Base-by-base conservation (phyloP, 2,888 invertebrate species). In the Neria commutata region DNA sequence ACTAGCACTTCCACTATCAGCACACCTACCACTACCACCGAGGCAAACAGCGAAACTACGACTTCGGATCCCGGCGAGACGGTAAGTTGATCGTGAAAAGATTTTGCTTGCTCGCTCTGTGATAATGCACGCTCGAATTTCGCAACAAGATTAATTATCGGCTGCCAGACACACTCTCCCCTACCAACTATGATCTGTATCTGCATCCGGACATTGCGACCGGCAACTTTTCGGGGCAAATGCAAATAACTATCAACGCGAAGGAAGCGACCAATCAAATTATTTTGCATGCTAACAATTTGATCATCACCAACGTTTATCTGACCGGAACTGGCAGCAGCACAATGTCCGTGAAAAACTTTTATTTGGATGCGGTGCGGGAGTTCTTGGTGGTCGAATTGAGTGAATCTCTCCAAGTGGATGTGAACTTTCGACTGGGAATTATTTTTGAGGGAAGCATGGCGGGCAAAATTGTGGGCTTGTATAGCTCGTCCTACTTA, bases 401-500 rank as follows among this genome's bases (percentile, higher is more conserved):
- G 47, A 55, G 65, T 37, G 59, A 67, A n/a, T 17, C 66, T 11
- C 54, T 79, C n/a, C 21, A 33, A 0, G 65, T 60, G 1, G 67
- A 53, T 3, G 26, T 54, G 0, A 23, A 1, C 0, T 54, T 73
- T 8, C 2, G 34, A 6, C 51, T 79, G 21, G 67, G 66, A 14
- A 67, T 79, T 2, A 59, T 74, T 0, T 93, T 89, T 72, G 80
- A 81, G 62, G 92, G 92, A 0, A 85, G 84, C 57, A 84, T 92
- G 78, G 86, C 85, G 37, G 84, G 86, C 52, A 87, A 87, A 65
- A 89, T 91, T 74, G 88, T 91, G 56, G 92, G 92, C 8, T 84
- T 92, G 56, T 92, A 92, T 78, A 86, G 86, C 56, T 91, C 91
- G 34, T 84, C 84, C 3, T 88, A 92, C 62, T 81, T 80, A 51